Conservation (phyloP, 2,888 invertebrate genomes). For the Aethes cnicana region DNA sequence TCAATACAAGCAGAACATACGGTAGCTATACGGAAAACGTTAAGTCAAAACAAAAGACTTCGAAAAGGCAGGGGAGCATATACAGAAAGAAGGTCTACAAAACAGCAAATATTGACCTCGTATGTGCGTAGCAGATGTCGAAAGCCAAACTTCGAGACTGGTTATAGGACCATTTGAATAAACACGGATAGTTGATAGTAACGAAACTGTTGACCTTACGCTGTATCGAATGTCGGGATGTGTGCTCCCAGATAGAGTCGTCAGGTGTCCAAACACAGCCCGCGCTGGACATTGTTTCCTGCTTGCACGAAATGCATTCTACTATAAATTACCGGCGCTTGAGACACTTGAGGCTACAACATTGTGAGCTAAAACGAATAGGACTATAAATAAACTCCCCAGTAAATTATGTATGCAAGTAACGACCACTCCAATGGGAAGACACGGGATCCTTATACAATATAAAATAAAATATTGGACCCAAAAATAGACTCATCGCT, state of each 20-base stretch:
- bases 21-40: not conserved
- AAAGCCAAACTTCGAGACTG: conserved; percentile 70
- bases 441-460: conserved; percentile 37
- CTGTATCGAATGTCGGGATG: conserved; percentile 66
- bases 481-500: conserved; percentile 53
- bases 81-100: conserved; percentile 62
- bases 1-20: not conserved
- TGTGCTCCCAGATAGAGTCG: conserved; percentile 64
- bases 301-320: conserved; percentile 1
- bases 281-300: conserved; percentile 9
- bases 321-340: conserved; percentile 15
- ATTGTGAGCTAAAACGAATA: conserved; percentile 24
- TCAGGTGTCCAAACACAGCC: conserved; percentile 64
- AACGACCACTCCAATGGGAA: conserved; percentile 36
- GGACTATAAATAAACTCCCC: conserved; percentile 33
- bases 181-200: conserved; percentile 72
- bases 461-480: conserved; percentile 47
- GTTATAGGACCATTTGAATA: conserved; percentile 78
- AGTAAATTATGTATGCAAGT: conserved; percentile 36
- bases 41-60: conserved; percentile 22
- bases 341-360: conserved; percentile 22
- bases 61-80: conserved; percentile 30
- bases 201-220: conserved; percentile 73
- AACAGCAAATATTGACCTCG: conserved; percentile 79
- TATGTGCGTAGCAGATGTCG: conserved; percentile 65